Percentiles rank a stretch among this genome's conserved stretches.
Conservation (phyloP, 1,140 invertebrate species). For the Meloidogyne exigua region DNA sequence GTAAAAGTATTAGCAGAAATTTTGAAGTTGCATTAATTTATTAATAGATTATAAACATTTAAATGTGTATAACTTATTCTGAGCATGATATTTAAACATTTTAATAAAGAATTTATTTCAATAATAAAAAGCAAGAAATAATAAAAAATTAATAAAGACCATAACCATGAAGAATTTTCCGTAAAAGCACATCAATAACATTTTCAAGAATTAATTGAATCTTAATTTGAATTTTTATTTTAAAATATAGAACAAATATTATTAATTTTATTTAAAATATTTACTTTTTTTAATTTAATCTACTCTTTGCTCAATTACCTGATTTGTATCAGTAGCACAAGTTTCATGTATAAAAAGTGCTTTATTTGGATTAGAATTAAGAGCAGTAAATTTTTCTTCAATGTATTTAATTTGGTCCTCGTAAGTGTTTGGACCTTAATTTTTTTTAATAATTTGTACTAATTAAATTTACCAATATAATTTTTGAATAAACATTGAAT, state of each 20-base stretch:
- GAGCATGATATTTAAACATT: too few relatives aligned
- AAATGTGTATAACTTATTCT: too few relatives aligned
- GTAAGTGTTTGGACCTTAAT: conserved; percentile 26
- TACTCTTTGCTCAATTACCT: conserved; percentile 9
- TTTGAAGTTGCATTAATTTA: too few relatives aligned
- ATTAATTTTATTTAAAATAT: too few relatives aligned
- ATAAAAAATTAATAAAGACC: background rate
- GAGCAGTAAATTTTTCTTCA: conserved; percentile 41
- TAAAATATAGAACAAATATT: too few relatives aligned
- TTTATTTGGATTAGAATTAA: conserved; percentile 39
- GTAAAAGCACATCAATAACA: conserved; percentile 18
- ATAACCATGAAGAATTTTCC: conserved; percentile 15
- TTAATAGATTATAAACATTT: too few relatives aligned
- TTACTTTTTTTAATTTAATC: too few relatives aligned
- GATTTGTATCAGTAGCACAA: conserved; percentile 29
- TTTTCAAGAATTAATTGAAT: conserved; percentile 20
- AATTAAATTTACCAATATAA: conserved; percentile 30
- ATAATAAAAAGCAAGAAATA: background rate
- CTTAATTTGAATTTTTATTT: conserved; percentile 7
- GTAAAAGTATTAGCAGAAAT: too few relatives aligned
- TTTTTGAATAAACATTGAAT: conserved; percentile 25
- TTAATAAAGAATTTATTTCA: background rate
- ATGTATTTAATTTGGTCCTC: conserved; percentile 37
- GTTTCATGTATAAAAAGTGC: conserved; percentile 47
- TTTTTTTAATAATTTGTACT: too few relatives aligned